phyloP scores from a whole-genome alignment of 2,797 vertebrate genomes.

The Myripristis murdjan region DNA sequence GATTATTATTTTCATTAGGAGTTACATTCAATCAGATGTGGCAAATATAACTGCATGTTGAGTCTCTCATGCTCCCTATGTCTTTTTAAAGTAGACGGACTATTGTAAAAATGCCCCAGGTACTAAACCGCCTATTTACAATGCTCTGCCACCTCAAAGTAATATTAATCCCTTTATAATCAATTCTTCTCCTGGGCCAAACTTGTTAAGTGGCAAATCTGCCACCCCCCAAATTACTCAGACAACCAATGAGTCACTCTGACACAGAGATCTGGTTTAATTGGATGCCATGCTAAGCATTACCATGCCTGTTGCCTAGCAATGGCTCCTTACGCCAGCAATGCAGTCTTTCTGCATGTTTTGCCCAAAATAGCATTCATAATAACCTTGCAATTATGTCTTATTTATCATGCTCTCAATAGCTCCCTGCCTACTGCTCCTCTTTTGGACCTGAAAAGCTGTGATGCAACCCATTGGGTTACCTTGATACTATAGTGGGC shows the following conservation, averaged over 20 bases:
- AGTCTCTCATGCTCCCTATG: neutral
- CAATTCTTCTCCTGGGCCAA: constrained; percentile 66
- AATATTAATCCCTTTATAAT: constrained; percentile 70
- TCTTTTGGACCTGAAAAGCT: constrained; percentile 34
- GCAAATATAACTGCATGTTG: neutral
- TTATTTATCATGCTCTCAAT: constrained; percentile 40
- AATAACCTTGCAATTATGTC: constrained; percentile 71
- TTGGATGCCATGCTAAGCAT: constrained; percentile 76
- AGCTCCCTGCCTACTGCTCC: constrained; percentile 24
- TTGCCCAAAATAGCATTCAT: constrained; percentile 59
- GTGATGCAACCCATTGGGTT: constrained; percentile 17
- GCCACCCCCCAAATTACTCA: constrained; percentile 73
- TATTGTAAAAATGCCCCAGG: neutral
- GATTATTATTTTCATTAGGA: neutral
- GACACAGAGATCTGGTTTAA: constrained; percentile 75
- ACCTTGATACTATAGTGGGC: constrained; percentile 16
- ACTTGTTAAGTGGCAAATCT: constrained; percentile 75
- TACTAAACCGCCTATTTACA: constrained; percentile 46
- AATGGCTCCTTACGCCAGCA: constrained; percentile 65
- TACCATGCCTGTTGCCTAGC: constrained; percentile 82
- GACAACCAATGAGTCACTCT: constrained; percentile 81
- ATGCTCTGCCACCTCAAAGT: constrained; percentile 44
- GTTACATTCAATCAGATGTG: neutral
- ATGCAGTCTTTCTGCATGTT: constrained; percentile 55
- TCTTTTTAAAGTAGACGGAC: neutral